Evolutionary conservation across 2,113 vertebrate genomes (phyloP).

Genomic region (Andinoacara biseriatus): DNA sequence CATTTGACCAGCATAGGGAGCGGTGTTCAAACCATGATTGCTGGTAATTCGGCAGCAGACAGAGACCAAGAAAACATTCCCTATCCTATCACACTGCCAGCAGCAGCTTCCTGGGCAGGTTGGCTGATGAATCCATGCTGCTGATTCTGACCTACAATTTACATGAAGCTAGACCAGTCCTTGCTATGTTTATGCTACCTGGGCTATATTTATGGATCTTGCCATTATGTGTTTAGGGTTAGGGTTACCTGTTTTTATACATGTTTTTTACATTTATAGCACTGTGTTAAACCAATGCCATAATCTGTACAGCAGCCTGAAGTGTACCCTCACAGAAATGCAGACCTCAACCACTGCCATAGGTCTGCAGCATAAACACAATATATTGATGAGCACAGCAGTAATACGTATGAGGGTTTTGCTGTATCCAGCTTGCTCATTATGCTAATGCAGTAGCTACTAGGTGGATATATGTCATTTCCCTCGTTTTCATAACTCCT

Average conservation of each 20-base stretch:
- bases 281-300: neutral
- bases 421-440: neutral
- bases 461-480: neutral
- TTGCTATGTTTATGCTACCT: neutral
- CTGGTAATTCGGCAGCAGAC: neutral
- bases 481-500: neutral
- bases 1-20: no score
- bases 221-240: neutral
- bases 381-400: neutral
- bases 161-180: neutral
- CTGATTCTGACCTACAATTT: neutral
- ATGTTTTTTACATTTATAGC: neutral
- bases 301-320: neutral
- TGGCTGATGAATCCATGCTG: neutral
- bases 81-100: neutral
- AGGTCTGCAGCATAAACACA: neutral
- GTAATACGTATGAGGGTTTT: fast-evolving
- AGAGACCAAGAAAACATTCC: neutral
- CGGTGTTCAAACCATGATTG: neutral
- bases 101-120: constrained; percentile 5
- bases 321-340: fast-evolving
- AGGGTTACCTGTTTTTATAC: neutral
- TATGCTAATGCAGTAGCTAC: neutral
- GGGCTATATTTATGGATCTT: neutral
- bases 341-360: neutral